Base-by-base conservation (phyloP, 2,888 invertebrate species). In the Drosophila buzzatii region DNA sequence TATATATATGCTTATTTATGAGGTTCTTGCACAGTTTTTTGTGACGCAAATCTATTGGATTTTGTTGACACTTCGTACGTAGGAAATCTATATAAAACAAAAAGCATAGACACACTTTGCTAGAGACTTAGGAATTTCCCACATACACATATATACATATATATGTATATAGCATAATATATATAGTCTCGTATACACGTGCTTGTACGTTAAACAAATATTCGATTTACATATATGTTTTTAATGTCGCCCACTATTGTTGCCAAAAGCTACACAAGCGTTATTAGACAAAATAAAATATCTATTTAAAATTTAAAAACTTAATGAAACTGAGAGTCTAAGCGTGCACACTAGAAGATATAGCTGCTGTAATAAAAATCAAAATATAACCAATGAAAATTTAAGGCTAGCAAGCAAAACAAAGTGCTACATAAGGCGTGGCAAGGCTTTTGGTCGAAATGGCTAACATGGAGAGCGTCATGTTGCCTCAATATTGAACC, bases 21-120 rank as follows among this genome's bases (percentile, higher is more conserved):
- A 47, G 33, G 12, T 49, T 65, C 18, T 31, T 42, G 49, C 44
- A 44, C 41, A 63, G 53, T 57, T 59, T 64, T 67, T 61, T 59
- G 53, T 79, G 72, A 75, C 82, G 80, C 82, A 82, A 59, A 70
- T 76, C 61, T 52, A 12, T 79, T 42, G 52, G 59, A 66, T 72
- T 63, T 73, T 59, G 68, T 68, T 77, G 81, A 74, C 69, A 76
- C 35, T 64, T 59, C 16, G 49, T 20, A 56, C 63, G 44, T 68
- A 41, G 49, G 33, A 69, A 70, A 73, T 59, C 14, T 35, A 63
- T 58, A 81, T 74, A 73, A 67, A 63, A 61, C 18, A 51, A 33
- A 20, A 18, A 33, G 27, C 14, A 47, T 7, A 41, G 41, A 41
- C 6, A 42, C 57, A 72, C 35, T 72, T 57, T 20, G 35, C 20